Evolutionary conservation across 2,113 vertebrate species (phyloP).

Genomic region (Sitta europaea): DNA sequence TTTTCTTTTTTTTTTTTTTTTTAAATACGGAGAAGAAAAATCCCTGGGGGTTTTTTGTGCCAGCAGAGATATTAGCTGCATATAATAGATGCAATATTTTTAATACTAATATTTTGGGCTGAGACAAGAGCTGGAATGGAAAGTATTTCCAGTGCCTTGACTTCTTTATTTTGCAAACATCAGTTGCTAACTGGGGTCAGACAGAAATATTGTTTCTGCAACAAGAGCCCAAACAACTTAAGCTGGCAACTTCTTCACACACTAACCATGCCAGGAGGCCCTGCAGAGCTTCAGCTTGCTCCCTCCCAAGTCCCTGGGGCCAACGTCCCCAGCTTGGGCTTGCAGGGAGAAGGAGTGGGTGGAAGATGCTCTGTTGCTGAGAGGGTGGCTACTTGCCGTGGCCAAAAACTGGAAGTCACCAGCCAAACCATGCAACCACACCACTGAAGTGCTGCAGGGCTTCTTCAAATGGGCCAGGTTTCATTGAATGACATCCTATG

Average conservation of each 20-base stretch:
- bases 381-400: accelerated
- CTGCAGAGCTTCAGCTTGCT: neutral
- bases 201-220: constrained; percentile 67
- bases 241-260: constrained; percentile 30
- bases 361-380: neutral
- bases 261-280: constrained; percentile 4
- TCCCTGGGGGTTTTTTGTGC: constrained; percentile 31
- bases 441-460: neutral
- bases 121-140: constrained; percentile 56
- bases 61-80: constrained; percentile 41
- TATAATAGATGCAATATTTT: constrained; percentile 61
- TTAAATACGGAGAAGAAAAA: constrained; percentile 7
- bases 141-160: constrained; percentile 65
- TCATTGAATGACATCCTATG: accelerated
- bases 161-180: constrained; percentile 71
- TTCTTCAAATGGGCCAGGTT: neutral
- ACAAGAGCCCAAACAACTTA: constrained; percentile 52
- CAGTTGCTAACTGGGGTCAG: constrained; percentile 65
- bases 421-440: neutral
- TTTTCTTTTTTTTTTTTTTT: neutral
- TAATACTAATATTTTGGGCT: constrained; percentile 64
- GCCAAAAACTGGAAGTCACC: neutral
- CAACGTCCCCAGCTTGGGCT: accelerated
- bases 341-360: neutral
- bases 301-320: neutral